Base-by-base conservation (phyloP, 2,888 invertebrate species). In the Stenichneumon culpator region DNA sequence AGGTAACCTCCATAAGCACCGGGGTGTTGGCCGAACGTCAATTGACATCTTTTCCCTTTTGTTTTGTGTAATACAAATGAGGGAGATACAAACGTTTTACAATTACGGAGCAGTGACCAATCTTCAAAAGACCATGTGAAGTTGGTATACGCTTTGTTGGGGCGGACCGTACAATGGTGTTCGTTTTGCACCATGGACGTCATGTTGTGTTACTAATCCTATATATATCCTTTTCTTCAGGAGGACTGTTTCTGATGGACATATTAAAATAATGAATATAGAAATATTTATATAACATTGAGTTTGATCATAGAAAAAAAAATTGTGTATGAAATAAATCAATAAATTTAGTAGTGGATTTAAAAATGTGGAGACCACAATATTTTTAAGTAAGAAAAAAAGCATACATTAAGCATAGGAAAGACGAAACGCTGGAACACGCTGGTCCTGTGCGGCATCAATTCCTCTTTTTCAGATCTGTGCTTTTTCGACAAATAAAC, bases 71-170 rank as follows among this genome's bases (percentile, higher is more conserved):
- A 5, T 16, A 67, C n/a, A 32, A 75, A 75, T 52, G 36, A 7
- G 4, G 50, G 75, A 9, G 75, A 75, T 6, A 0, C 6, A 44
- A 57, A 11, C 0, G 36, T 0, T 0, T 19, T 7, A 22, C 52
- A 54, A 14, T 54, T 2, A 22, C 22, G 11, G 36, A 54, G 67
- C 22, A 74, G 14, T 16, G 36, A 22, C 75, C 75, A 75, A 36
- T 75, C 36, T 9, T 67, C 22, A 11, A 75, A 36, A 16, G 22
- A n/a, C 75, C 75, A 77, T 67, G 25, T 36, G 39, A 52, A 77
- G 39, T 36, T 67, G 32, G 67, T 67, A 19, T 9, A 52, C 1
- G n/a, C 19, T 67, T 50, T 52, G 14, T 36, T 22, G 36, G 67
- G 36, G 36, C 25, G 32, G 9, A 39, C 14, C 1, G 4, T 77